phyloP scores from a whole-genome alignment of 2,888 invertebrate genomes.

The Dorcus parallelipipedus region DNA sequence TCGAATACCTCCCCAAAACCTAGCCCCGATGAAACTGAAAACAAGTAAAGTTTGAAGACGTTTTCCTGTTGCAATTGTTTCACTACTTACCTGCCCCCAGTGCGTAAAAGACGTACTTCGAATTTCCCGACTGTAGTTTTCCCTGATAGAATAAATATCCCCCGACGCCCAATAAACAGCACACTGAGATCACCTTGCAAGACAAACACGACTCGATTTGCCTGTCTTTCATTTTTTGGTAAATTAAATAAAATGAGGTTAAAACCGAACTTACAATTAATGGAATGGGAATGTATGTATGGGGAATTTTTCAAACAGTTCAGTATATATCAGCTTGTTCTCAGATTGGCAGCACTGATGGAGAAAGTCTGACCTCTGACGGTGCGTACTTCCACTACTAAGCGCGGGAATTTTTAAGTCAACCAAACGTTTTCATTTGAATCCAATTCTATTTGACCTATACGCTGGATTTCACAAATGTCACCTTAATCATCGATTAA shows the following conservation, averaged over 20 bases:
- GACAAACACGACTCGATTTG: constrained; percentile 33
- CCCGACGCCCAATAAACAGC: constrained; percentile 40
- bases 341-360: no score
- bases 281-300: no score
- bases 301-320: no score
- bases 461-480: no score
- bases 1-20: constrained; percentile 43
- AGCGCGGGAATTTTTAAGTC: no score
- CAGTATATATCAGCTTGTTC: no score
- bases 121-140: constrained; percentile 28
- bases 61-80: neutral
- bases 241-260: neutral
- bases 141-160: constrained; percentile 39
- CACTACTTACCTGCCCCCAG: constrained; percentile 37
- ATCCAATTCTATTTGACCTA: no score
- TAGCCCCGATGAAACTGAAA: constrained; percentile 38
- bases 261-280: neutral
- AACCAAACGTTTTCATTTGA: no score
- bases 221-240: constrained; percentile 11
- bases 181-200: constrained; percentile 41
- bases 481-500: no score
- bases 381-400: no score
- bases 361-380: no score
- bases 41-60: no score
- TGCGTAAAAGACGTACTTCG: constrained; percentile 33